Base-by-base conservation (phyloP, 2,797 vertebrate species). In the Pogonophryne albipinna region DNA sequence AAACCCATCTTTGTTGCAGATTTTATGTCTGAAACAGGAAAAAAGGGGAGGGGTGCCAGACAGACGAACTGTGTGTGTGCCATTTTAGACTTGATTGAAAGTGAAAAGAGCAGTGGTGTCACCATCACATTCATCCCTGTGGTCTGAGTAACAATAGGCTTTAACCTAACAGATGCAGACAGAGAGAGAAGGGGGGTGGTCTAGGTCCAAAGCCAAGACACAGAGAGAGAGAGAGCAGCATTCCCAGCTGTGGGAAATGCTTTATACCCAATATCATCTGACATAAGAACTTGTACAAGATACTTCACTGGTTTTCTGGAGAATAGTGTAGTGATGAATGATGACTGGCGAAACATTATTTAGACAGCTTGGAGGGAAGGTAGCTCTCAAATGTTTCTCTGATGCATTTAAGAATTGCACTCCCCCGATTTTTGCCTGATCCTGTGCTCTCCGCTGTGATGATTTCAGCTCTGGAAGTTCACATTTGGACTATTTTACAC, bases 101-200 rank as follows among this genome's bases (percentile, higher is more conserved):
- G 79, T 86, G 85, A 89, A 91, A 90, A 90, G 87, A 89, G 85
- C 85, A 87, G 72, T 46, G 19, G 75, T 80, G 76, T 88, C 87
- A 76, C 63, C 58, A 23, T 80, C 76, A 75, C 85, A 90, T 81
- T 85, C 83, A 83, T 73, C 77, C 66, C n/a, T 23, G 56, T 78
- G 86, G 75, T 78, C 74, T 15, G 59, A 83, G 72, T 61, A 85
- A 89, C 88, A 87, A 89, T 74, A 74, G 84, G 66, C 71, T 77
- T 81, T 76, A 71, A 79, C 70, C 63, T 74, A 74, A 64, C 52
- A 81, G 70, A 60, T 38, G 2, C 51, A 67, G 31, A 64, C 52
- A 81, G 70, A 60, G 38, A 2, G 55, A 67, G 31, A 47, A 31
- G 49, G 27, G 5, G 19, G 14, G 46, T 53, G 12, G 17, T 13